Conservation (phyloP, 2,113 vertebrate species). For the Lasiurus borealis region DNA sequence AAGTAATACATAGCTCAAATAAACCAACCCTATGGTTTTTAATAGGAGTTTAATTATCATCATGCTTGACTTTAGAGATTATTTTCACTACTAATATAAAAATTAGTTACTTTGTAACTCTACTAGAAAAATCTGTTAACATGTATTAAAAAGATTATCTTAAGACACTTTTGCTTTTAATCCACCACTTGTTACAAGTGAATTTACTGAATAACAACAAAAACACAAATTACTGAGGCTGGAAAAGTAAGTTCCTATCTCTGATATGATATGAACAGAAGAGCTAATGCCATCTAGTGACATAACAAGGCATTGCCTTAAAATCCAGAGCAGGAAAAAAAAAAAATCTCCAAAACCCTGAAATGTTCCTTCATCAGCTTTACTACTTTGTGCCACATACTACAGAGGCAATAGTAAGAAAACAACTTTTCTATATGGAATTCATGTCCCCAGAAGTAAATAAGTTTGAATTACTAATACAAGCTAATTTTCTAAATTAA, state of each 20-base stretch:
- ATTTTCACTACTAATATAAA: conserved; percentile 52
- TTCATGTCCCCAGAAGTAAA: not conserved
- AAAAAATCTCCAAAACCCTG: not conserved
- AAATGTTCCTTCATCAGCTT: not conserved
- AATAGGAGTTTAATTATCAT: conserved; percentile 28
- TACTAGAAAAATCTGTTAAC: conserved; percentile 34
- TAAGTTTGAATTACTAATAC: conserved; percentile 14
- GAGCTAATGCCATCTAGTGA: conserved; percentile 65
- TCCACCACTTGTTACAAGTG: not conserved
- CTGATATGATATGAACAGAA: not conserved
- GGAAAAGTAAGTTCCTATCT: not conserved
- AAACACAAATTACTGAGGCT: not conserved
- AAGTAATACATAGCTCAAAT: not conserved
- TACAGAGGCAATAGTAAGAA: not conserved
- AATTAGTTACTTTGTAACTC: conserved; percentile 38
- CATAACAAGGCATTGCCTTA: not conserved
- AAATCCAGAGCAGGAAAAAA: not conserved
- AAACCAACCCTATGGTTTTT: not conserved
- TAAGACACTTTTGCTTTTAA: conserved; percentile 43
- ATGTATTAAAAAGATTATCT: conserved; percentile 27
- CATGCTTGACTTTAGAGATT: not conserved
- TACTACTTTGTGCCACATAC: not conserved
- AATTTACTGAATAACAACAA: conserved; percentile 37
- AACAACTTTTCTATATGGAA: conserved; percentile 11
- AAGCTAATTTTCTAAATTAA: conserved; percentile 31